Percentiles rank a stretch among this genome's conserved stretches.
Conservation (phyloP, 37 sponge, comb jelly and placozoan species). For the Chondrosia reniformis region DNA sequence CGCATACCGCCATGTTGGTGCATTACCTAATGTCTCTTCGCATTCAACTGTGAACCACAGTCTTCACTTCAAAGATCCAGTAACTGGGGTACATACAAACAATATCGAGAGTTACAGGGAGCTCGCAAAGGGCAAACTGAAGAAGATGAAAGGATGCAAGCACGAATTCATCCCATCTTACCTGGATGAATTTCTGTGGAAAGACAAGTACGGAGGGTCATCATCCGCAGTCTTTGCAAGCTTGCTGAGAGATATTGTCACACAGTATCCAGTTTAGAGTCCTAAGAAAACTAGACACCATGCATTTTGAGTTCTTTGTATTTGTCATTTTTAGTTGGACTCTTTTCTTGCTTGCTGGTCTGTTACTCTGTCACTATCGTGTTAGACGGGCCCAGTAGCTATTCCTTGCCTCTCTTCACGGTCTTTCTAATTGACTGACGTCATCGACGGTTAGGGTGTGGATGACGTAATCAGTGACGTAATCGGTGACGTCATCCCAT, state of each 20-base stretch:
- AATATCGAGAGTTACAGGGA: constrained; percentile 68
- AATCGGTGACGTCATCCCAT: too few relatives aligned
- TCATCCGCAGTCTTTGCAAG: not conserved
- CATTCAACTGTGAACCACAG: constrained; percentile 61
- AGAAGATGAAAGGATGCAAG: constrained; percentile 52
- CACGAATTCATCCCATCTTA: constrained; percentile 37
- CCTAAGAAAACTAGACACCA: too few relatives aligned
- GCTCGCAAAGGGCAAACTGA: constrained; percentile 52
- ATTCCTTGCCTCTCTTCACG: too few relatives aligned
- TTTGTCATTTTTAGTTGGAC: too few relatives aligned
- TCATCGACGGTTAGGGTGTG: too few relatives aligned
- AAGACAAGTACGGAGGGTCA: constrained; percentile 33
- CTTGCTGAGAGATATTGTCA: constrained; percentile 34
- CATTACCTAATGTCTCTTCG: constrained; percentile 29
- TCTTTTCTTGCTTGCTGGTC: too few relatives aligned
- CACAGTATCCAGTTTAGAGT: constrained; percentile 34
- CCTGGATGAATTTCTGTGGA: constrained; percentile 77
- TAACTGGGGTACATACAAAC: constrained; percentile 62
- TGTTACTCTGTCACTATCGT: too few relatives aligned
- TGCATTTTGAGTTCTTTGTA: too few relatives aligned
- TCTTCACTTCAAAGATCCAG: constrained; percentile 48
- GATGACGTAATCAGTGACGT: too few relatives aligned
- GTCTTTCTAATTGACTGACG: too few relatives aligned
- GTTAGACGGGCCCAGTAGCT: too few relatives aligned
- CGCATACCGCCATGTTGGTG: constrained; percentile 35